Evolutionary conservation across 1,140 invertebrate species (phyloP).

Genomic region (Parasteatoda tepidariorum): DNA sequence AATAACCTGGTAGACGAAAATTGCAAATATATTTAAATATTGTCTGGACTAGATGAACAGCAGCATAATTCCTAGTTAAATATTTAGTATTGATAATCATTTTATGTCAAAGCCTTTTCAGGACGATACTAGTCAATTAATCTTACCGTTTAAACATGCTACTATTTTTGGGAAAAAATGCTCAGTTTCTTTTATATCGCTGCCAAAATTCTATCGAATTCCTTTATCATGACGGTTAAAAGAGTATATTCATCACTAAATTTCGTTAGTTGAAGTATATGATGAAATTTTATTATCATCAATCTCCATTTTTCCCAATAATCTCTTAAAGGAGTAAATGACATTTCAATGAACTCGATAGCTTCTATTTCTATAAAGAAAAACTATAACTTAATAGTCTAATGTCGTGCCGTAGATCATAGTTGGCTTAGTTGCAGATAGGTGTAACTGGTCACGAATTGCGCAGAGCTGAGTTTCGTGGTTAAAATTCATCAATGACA

Average conservation of each 20-base stretch:
- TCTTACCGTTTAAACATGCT: too few species aligned
- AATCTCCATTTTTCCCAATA: constrained; percentile 50
- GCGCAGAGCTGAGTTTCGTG: constrained; percentile 8
- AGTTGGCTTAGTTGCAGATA: constrained; percentile 46
- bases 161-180: too few species aligned
- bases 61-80: too few species aligned
- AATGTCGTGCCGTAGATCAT: constrained; percentile 39
- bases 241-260: neutral
- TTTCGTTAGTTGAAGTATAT: constrained; percentile 9
- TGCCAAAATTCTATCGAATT: constrained; percentile 5
- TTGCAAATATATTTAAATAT: too few species aligned
- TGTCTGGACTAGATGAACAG: too few species aligned
- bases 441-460: constrained; percentile 56
- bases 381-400: constrained; percentile 4
- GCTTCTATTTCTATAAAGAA: neutral
- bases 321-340: constrained; percentile 7
- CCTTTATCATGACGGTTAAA: constrained; percentile 24
- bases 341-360: constrained; percentile 53
- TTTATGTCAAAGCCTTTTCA: too few species aligned
- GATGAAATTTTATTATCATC: constrained; percentile 42
- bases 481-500: constrained; percentile 55
- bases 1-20: too few species aligned
- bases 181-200: neutral
- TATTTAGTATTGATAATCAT: too few species aligned
- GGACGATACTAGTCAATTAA: too few species aligned